Percentiles rank a stretch among this genome's conserved stretches.
These are phyloP conservation scores for Bombyx mandarina DNA, from an alignment of 1,140 invertebrate species.

Conservation along the genomic window DNA sequence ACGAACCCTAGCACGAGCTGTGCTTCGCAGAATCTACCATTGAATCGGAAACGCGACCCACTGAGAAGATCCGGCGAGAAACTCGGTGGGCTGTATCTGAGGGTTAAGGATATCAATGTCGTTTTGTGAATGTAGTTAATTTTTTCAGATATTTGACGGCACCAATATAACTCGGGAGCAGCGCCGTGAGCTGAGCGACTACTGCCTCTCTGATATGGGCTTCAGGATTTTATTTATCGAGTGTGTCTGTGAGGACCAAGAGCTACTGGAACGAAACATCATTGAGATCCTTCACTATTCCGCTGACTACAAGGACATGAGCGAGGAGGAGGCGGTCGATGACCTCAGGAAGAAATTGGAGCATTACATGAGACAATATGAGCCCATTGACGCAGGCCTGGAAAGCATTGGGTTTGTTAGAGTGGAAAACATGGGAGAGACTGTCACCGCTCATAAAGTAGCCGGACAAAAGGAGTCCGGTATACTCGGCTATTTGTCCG, in stretches of 20 bases:
- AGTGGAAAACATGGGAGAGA: slow-evolving; percentile 62
- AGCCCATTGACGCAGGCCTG: slow-evolving; percentile 71
- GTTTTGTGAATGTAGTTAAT: neutral
- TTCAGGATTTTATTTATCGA: slow-evolving; percentile 94
- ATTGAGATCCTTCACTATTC: slow-evolving; percentile 92
- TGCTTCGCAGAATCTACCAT: no score
- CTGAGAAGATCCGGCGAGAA: no score
- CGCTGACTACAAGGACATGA: slow-evolving; percentile 89
- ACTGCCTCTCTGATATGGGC: slow-evolving; percentile 79
- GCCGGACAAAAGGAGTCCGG: slow-evolving; percentile 63
- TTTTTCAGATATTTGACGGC: slow-evolving; percentile 90
- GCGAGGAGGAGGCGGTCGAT: slow-evolving; percentile 80
- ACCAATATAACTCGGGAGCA: slow-evolving; percentile 90
- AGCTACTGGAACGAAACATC: slow-evolving; percentile 88
- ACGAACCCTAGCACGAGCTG: no score
- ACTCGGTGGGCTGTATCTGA: no score
- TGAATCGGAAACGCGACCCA: no score
- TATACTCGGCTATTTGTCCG: slow-evolving; percentile 62
- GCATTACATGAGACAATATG: slow-evolving; percentile 87
- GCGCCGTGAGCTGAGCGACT: slow-evolving; percentile 83
- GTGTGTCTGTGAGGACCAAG: slow-evolving; percentile 89
- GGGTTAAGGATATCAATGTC: no score
- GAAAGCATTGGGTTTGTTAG: slow-evolving; percentile 59
- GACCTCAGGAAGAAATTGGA: slow-evolving; percentile 88
- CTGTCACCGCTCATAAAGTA: slow-evolving; percentile 58